Evolutionary conservation across 2,797 vertebrate species (phyloP), one percentile per base, ranked within the genome.

Genomic region (Trachurus trachurus): DNA sequence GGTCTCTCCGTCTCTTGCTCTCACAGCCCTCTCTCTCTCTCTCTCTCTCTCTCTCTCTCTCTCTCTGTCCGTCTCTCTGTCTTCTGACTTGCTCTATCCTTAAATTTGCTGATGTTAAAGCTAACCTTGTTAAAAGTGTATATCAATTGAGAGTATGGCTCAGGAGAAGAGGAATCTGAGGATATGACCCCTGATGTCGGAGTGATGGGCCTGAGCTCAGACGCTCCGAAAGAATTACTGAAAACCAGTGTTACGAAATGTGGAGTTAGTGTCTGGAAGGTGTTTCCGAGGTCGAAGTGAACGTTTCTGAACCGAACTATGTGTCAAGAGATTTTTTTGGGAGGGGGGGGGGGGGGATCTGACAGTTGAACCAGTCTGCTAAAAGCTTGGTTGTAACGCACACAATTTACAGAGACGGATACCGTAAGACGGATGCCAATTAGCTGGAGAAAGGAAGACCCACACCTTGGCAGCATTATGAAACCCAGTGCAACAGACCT

Each of bases 1-100:
- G 87, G 83, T 81, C 86, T 80, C 80, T 81, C 74, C 42, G 26
- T 85, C 81, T 75, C 66, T 80, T 8, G 17, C 66, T 77, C 64
- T 77, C 56, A 65, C 40, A 49, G 37, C 52, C 54, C 53, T 37
- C 26, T 26, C 26, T 26, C 26, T 26, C 45, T 71, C 57, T 31
- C 52, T 68, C 61, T 66, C 21, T 70, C 73, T 66, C 80, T 66
- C 71, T 40, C 34, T 19, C 11, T 44, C 74, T 66, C 45, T 71
- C 57, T 31, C 52, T 68, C 61, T 66, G 26, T 70, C 73, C 29
- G 45, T 66, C 80, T 66, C 71, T 40, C 34, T 19, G 15, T 44
- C 74, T 66, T 50, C 29, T 8, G 26, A 34, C 65, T 72, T 31
- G 6, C 13, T 19, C 26, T 16, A 5, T 17, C 31, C 67, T 54